A percentile compares a stretch with the other conserved stretches of the same genome.
phyloP scores from a whole-genome alignment of 2,797 vertebrate genomes.

The Eupleurogrammus muticus region DNA sequence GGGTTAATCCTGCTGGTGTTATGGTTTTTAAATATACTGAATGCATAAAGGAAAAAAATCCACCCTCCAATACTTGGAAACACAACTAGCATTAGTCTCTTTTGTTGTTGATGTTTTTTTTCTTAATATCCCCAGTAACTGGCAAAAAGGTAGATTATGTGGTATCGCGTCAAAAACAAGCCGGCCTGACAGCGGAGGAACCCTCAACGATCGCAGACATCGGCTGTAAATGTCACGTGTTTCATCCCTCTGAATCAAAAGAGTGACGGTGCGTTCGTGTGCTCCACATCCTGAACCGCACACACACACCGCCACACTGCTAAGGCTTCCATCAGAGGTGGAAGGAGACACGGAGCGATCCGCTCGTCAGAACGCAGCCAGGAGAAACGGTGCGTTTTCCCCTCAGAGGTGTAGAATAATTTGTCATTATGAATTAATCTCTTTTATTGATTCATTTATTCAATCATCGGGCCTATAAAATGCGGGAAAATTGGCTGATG shows the following conservation, averaged over 20 bases:
- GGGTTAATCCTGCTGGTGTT: conserved; percentile 15
- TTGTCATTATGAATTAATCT: background rate
- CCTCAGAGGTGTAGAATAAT: background rate
- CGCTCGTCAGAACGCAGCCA: background rate
- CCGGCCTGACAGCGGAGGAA: conserved; percentile 16
- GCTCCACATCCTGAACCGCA: too few relatives aligned
- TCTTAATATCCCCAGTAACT: conserved; percentile 21
- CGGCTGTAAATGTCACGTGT: conserved; percentile 44
- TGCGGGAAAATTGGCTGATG: too few relatives aligned
- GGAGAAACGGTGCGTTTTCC: background rate
- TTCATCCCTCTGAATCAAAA: conserved; percentile 14
- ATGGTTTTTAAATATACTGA: background rate
- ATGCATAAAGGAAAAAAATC: conserved; percentile 26
- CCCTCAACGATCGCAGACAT: conserved; percentile 29
- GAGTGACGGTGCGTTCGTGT: background rate
- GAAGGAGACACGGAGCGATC: background rate
- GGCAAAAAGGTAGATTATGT: conserved; percentile 2
- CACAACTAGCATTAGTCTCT: background rate
- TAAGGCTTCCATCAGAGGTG: background rate
- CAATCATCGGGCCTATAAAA: background rate
- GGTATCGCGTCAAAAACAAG: conserved; percentile 2
- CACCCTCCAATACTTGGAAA: conserved; percentile 39
- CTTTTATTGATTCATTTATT: too few relatives aligned
- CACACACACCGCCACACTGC: too few relatives aligned
- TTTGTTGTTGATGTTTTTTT: background rate